Percentiles rank a stretch among this genome's conserved stretches.
Conservation (phyloP, 1,140 invertebrate genomes). For the Nephila pilipes region DNA sequence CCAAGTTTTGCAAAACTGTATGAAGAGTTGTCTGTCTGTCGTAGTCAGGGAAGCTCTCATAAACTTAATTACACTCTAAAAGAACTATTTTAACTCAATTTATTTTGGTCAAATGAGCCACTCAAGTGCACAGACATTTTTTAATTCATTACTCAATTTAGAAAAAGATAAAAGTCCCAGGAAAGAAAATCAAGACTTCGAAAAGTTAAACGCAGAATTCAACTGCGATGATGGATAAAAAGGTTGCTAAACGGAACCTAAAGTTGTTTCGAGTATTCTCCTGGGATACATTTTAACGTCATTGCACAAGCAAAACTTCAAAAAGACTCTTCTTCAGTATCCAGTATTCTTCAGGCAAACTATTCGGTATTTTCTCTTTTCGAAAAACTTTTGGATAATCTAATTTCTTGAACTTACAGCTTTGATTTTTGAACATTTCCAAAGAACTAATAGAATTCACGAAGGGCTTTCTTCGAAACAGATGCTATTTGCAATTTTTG, state of each 20-base stretch:
- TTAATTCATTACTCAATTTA: conserved; percentile 60
- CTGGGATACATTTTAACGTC: conserved; percentile 52
- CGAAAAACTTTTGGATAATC: conserved; percentile 15
- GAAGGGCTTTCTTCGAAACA: neutral
- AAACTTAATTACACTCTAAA: conserved; percentile 54
- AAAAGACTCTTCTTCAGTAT: conserved; percentile 22
- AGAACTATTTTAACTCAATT: conserved; percentile 62
- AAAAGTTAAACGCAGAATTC: conserved; percentile 8
- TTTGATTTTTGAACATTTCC: conserved; percentile 53
- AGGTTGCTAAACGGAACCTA: neutral
- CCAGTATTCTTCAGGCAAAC: conserved; percentile 39
- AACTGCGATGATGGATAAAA: neutral
- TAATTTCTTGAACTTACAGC: conserved; percentile 35
- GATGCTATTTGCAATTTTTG: neutral
- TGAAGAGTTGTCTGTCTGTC: neutral
- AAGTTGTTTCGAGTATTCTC: conserved; percentile 52
- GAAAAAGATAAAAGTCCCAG: conserved; percentile 9
- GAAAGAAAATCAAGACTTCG: conserved; percentile 36
- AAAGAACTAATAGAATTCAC: neutral
- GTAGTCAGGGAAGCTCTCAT: neutral
- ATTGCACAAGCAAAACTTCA: conserved; percentile 50
- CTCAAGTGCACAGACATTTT: conserved; percentile 52
- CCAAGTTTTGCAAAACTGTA: conserved; percentile 24
- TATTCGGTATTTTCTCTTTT: conserved; percentile 22
- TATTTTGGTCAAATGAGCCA: conserved; percentile 60